Evolutionary conservation across 2,888 invertebrate genomes (phyloP).

Genomic region (Tetragonisca angustula): DNA sequence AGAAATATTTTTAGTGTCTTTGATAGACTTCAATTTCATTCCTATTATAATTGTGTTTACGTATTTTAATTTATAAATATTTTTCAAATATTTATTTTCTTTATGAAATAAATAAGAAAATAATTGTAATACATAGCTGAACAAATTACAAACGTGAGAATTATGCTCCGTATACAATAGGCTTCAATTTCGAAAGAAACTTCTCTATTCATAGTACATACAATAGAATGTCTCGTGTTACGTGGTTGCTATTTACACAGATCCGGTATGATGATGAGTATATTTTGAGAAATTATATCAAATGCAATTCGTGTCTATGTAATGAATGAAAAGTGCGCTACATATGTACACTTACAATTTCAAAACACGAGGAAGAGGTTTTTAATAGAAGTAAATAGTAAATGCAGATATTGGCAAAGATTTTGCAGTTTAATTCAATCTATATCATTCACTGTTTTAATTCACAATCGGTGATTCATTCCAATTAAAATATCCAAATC

Average conservation of each 20-base stretch:
- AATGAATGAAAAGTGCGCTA: not conserved
- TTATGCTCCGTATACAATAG: slow-evolving; percentile 33
- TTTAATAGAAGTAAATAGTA: not conserved
- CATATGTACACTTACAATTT: not conserved
- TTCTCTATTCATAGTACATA: slow-evolving; percentile 15
- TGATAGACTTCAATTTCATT: too few relatives aligned
- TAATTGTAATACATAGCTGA: not conserved
- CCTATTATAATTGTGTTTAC: too few relatives aligned
- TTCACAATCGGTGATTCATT: too few relatives aligned
- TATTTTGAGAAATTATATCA: slow-evolving; percentile 21
- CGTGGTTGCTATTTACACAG: slow-evolving; percentile 17
- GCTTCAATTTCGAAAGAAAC: slow-evolving; percentile 35
- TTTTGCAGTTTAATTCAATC: not conserved
- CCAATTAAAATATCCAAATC: not conserved
- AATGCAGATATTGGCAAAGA: not conserved
- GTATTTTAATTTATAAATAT: too few relatives aligned
- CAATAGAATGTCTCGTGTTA: slow-evolving; percentile 42
- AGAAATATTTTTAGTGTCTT: too few relatives aligned
- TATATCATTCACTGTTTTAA: not conserved
- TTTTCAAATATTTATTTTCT: not conserved
- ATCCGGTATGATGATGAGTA: slow-evolving; percentile 29
- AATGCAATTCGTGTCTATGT: not conserved
- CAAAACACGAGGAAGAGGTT: not conserved
- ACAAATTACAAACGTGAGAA: not conserved
- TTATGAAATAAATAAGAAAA: not conserved